Evolutionary conservation across 23 tunicate species (phyloP), one percentile per base, ranked within the genome.

Genomic region (Aplidium turbinatum): DNA sequence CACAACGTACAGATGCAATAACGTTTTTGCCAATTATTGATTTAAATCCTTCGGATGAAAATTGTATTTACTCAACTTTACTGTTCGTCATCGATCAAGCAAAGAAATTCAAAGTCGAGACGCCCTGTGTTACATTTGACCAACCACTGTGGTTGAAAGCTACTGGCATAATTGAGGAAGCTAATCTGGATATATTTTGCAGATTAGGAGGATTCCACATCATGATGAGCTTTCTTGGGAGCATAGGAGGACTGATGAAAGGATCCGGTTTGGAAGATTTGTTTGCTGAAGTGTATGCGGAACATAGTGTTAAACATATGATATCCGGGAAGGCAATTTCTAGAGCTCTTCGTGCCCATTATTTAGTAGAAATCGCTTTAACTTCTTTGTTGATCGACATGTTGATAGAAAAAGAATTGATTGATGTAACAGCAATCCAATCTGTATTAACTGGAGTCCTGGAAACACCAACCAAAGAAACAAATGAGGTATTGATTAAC

Each of bases 341-440:
- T 4, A 30, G 68, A 19, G 68, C 68, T 5, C 38, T 61, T 7
- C 68, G 68, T 25, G 68, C 38, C 30, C 68, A 61, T 61, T 32
- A 26, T 61, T 19, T 61, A 9, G 24, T 26, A 13, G 13, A 53
- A 53, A 27, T 27, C 22, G 21, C 60, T 7, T 53, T 53, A 53
- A 24, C n/a, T 53, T 53, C 21, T 11, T 27, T 53, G 16, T 53
- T 53, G 60, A 24, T 53, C 5, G 60, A 19, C 22, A 11, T 53
- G n/a, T n/a, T n/a, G n/a, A n/a, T n/a, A n/a, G n/a, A n/a, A n/a
- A n/a, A n/a, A n/a, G n/a, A n/a, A n/a, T n/a, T n/a, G n/a, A n/a
- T n/a, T n/a, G n/a, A n/a, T n/a, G n/a, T n/a, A n/a, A n/a, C n/a
- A n/a, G n/a, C n/a, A n/a, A n/a, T 53, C 20, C 60, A 19, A 7